These are phyloP conservation scores for Agriotes lineatus DNA, from an alignment of 2,888 invertebrate genomes.

Conservation along the genomic window DNA sequence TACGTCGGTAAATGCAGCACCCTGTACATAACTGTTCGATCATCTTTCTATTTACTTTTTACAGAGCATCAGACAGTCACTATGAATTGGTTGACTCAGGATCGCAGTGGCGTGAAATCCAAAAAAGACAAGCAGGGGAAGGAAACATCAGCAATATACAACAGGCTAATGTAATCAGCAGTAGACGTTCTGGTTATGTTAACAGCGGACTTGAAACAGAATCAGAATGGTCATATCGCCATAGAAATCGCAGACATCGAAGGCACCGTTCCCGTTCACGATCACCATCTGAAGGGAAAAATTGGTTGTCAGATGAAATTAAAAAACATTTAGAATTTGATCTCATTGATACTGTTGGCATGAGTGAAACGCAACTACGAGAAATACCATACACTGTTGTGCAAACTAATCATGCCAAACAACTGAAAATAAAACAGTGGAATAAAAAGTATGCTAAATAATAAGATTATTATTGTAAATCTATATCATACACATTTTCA, in stretches of 20 bases:
- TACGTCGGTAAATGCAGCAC: too few relatives aligned
- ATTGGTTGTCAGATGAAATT: conserved; percentile 79
- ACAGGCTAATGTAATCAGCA: conserved; percentile 78
- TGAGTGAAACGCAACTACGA: conserved; percentile 87
- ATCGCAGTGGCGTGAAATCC: conserved; percentile 90
- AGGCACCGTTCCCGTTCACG: conserved; percentile 72
- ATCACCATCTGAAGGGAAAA: conserved; percentile 77
- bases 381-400: conserved; percentile 93
- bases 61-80: conserved; percentile 64
- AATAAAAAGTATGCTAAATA: conserved; percentile 48
- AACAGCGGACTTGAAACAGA: conserved; percentile 67
- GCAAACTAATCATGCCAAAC: conserved; percentile 76
- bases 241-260: conserved; percentile 58
- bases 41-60: too few relatives aligned
- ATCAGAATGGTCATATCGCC: conserved; percentile 64
- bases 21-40: too few relatives aligned
- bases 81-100: conserved; percentile 88
- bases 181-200: conserved; percentile 64
- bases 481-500: conserved; percentile 22
- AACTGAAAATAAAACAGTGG: conserved; percentile 69
- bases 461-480: neutral
- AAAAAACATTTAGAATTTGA: conserved; percentile 91
- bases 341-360: conserved; percentile 88
- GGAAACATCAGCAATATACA: conserved; percentile 70
- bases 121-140: conserved; percentile 76